A percentile compares a stretch with the other conserved stretches of the same genome.
phyloP scores from a whole-genome alignment of 1,140 invertebrate genomes.

The Elymnias hypermnestra region DNA sequence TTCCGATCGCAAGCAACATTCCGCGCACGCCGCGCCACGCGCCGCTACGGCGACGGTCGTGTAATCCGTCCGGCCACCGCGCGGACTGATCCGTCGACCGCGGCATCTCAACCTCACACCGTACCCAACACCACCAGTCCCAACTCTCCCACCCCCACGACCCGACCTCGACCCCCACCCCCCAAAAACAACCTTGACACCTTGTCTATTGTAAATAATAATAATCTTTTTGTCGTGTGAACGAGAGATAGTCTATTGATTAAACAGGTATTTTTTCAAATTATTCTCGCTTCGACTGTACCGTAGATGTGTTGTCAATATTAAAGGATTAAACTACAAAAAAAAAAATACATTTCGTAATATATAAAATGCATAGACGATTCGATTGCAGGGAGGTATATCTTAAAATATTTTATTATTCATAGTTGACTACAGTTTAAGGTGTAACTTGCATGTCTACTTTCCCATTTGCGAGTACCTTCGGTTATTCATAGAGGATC shows the following conservation, averaged over 20 bases:
- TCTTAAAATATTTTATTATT: conserved; percentile 69
- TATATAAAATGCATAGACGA: conserved; percentile 65
- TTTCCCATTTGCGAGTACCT: conserved; percentile 36
- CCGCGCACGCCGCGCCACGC: conserved; percentile 38
- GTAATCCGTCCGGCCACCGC: conserved; percentile 49
- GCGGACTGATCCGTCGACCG: conserved; percentile 51
- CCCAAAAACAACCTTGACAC: conserved; percentile 23
- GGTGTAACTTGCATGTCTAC: conserved; percentile 45
- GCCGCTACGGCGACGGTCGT: conserved; percentile 42
- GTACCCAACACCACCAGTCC: conserved; percentile 26
- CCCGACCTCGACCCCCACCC: conserved; percentile 24
- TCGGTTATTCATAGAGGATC: conserved; percentile 38
- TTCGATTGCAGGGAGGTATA: conserved; percentile 69
- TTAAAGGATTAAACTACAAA: conserved; percentile 68
- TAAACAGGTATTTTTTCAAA: conserved; percentile 75
- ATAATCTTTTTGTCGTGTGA: conserved; percentile 73
- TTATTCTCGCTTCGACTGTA: conserved; percentile 74
- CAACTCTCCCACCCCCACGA: conserved; percentile 22
- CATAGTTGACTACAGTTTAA: conserved; percentile 68
- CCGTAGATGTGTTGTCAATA: conserved; percentile 74
- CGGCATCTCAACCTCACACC: conserved; percentile 46
- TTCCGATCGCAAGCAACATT: conserved; percentile 27
- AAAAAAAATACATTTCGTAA: conserved; percentile 71
- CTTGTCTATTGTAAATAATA: conserved; percentile 71
- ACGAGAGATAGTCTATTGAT: conserved; percentile 71